Evolutionary conservation across 2,797 vertebrate genomes (phyloP), one percentile per base, ranked within the genome.

Genomic region (Sebastes itinus): DNA sequence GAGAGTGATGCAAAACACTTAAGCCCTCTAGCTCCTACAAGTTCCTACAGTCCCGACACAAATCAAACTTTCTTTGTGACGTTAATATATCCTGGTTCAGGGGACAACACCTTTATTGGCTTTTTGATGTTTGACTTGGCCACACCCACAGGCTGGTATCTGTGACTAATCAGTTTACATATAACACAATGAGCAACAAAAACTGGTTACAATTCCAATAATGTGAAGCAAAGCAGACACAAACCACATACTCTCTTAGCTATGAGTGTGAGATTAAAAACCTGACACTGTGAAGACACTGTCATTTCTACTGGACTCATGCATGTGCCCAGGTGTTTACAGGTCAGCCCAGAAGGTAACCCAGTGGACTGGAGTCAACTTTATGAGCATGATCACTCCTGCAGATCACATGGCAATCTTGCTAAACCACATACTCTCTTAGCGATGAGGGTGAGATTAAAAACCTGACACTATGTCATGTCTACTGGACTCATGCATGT

Each of bases 101-200:
- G 25, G 64, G 64, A 72, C 66, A 81, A 81, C 86, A 85, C 77
- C 86, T 89, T 80, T 86, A 75, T 79, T 88, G 25, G 71, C 54
- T 83, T 84, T 77, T 30, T 13, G 14, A 56, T 78, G 66, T 92
- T 91, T 91, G 33, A 11, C 42, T 55, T 69, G 1, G 56, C 64
- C 88, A 84, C 88, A 81, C 90, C 92, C 62, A 54, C 58, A 52
- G 13, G 16, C 11, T 32, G 46, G 46, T 3, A 79, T 9, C 59
- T 78, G 8, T 14, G 18, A 46, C 14, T 58, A 33, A 52, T 49
- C 13, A 28, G 6, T 66, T 72, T 3, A 54, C 12, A 71, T 35
- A 46, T 12, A 61, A 66, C n/a, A 58, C 25, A 65, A 10, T 52
- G 16, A 11, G 30, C 22, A 68, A 64, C 22, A 68, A 55, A 22